Conservation (phyloP, 2,888 invertebrate species). For the Dicyrtomina minuta region DNA sequence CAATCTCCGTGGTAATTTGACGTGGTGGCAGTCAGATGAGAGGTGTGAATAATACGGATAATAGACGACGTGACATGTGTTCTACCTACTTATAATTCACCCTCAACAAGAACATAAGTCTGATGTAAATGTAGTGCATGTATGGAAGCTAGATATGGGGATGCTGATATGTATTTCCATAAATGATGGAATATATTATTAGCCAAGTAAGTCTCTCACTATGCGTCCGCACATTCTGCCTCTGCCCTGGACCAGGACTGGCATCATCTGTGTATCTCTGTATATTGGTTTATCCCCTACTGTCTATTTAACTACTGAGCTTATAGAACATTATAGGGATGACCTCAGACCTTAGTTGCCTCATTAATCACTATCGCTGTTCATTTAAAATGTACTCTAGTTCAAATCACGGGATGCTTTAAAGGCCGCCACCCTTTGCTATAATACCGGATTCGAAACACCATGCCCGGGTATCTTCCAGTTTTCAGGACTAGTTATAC, state of each 20-base stretch:
- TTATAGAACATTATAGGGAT: neutral
- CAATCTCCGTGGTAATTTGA: slow-evolving; percentile 33
- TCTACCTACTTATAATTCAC: slow-evolving; percentile 12
- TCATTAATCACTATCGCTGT: slow-evolving; percentile 28
- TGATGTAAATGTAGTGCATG: no score
- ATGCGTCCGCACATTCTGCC: no score
- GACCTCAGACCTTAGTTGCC: slow-evolving; percentile 20
- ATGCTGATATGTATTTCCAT: no score
- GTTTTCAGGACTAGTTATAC: slow-evolving; percentile 4
- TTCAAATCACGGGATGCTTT: slow-evolving; percentile 19
- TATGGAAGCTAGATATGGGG: no score
- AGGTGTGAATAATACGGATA: slow-evolving; percentile 36
- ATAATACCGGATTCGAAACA: no score
- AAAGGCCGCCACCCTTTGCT: slow-evolving; percentile 21
- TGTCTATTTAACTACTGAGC: neutral
- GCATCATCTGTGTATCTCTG: no score
- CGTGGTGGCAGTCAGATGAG: slow-evolving; percentile 34
- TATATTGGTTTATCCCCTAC: slow-evolving; percentile 11
- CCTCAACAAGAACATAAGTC: no score
- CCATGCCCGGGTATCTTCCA: no score
- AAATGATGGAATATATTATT: no score
- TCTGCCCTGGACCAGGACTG: no score
- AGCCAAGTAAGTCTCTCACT: no score
- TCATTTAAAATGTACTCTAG: slow-evolving; percentile 20
- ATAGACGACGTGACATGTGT: slow-evolving; percentile 33